Evolutionary conservation across 2,797 vertebrate species (phyloP).

Genomic region (Hylomyscus alleni): DNA sequence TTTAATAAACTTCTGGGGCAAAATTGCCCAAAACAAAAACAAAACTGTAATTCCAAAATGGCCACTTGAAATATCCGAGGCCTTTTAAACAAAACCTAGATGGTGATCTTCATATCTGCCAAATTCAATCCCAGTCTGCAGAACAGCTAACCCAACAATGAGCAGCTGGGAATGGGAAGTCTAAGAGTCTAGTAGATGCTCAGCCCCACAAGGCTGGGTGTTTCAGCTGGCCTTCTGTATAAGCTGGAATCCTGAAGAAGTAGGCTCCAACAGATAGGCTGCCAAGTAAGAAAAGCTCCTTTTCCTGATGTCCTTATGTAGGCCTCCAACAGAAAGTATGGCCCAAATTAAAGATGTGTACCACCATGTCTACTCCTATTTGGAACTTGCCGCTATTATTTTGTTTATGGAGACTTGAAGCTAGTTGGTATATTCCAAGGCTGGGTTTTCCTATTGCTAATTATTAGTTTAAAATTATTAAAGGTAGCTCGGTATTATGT

Average conservation of each 20-base stretch:
- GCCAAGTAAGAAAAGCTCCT: no score
- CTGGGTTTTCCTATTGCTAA: not conserved
- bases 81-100: conserved; percentile 79
- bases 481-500: not conserved
- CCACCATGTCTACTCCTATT: not conserved
- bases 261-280: no score
- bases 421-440: no score
- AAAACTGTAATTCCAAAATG: conserved; percentile 79
- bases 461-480: not conserved
- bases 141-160: not conserved
- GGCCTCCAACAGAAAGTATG: not conserved
- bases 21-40: conserved; percentile 49
- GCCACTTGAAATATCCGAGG: conserved; percentile 79
- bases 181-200: not conserved
- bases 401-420: not conserved
- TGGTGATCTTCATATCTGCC: conserved; percentile 57
- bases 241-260: no score
- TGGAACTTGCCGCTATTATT: not conserved
- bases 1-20: conserved; percentile 75
- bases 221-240: no score
- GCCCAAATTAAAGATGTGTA: not conserved
- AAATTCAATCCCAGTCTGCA: conserved; percentile 54
- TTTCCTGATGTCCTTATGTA: not conserved
- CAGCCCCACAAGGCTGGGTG: not conserved
- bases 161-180: not conserved